Evolutionary conservation across 1,140 invertebrate species (phyloP).

Genomic region (Asobara japonica): DNA sequence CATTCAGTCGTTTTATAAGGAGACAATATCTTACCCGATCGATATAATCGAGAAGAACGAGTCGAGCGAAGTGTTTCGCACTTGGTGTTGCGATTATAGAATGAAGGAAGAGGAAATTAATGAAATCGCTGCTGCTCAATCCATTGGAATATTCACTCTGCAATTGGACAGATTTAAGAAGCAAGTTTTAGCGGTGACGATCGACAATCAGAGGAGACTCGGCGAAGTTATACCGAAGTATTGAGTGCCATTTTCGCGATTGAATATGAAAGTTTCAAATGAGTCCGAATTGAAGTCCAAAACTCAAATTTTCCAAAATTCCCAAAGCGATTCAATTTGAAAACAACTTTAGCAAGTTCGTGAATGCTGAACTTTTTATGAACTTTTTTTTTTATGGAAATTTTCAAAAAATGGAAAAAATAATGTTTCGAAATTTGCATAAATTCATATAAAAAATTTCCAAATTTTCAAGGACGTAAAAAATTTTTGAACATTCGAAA

Average conservation of each 20-base stretch:
- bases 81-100: slow-evolving; percentile 71
- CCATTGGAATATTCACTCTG: slow-evolving; percentile 75
- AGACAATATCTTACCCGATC: slow-evolving; percentile 74
- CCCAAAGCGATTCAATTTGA: no score
- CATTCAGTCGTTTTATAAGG: slow-evolving; percentile 75
- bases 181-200: slow-evolving; percentile 74
- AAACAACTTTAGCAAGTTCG: no score
- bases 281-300: no score
- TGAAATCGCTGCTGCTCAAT: slow-evolving; percentile 71
- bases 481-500: no score
- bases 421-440: no score
- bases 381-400: no score
- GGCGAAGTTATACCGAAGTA: slow-evolving; percentile 68
- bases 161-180: slow-evolving; percentile 77
- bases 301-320: slow-evolving; percentile 11
- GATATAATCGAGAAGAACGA: slow-evolving; percentile 65
- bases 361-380: no score
- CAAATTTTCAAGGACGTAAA: no score
- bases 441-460: no score
- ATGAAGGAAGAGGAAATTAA: slow-evolving; percentile 71
- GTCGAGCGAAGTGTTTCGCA: slow-evolving; percentile 67
- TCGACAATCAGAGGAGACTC: slow-evolving; percentile 73
- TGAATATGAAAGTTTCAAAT: no score
- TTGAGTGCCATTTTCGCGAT: slow-evolving; percentile 24
- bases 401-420: no score